Percentiles rank a stretch among this genome's conserved stretches.
Evolutionary conservation across 2,888 invertebrate species (phyloP).

Genomic region (Mantis religiosa): DNA sequence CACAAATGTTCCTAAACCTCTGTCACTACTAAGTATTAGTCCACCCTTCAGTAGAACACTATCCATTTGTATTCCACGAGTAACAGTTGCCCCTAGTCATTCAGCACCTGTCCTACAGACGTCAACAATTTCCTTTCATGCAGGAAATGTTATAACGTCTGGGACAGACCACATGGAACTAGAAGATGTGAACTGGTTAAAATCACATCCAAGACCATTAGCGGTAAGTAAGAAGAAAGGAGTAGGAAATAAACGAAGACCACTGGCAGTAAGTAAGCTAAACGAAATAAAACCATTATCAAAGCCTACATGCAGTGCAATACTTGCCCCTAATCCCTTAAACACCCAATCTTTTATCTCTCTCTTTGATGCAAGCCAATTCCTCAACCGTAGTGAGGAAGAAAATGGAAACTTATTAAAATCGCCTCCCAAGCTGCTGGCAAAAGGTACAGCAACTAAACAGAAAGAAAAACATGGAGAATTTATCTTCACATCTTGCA

Average conservation of each 20-base stretch:
- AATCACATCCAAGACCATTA: slow-evolving; percentile 3
- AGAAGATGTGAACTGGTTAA: slow-evolving; percentile 8
- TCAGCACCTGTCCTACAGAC: not conserved
- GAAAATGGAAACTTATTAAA: no score
- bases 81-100: not conserved
- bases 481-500: no score
- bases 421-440: no score
- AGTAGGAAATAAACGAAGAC: not conserved
- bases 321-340: no score
- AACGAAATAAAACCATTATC: no score
- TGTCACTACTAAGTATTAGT: not conserved
- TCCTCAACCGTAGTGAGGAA: no score
- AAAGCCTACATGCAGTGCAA: no score
- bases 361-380: no score
- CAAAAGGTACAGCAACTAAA: no score
- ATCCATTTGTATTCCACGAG: not conserved
- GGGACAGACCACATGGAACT: not conserved
- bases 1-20: not conserved
- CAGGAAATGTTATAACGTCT: not conserved
- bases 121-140: not conserved
- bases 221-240: not conserved
- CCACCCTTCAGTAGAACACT: not conserved
- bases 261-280: no score
- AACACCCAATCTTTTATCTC: no score
- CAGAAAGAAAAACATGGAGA: no score